A percentile compares a stretch with the other conserved stretches of the same genome.
Evolutionary conservation across 2,113 vertebrate genomes (phyloP).

Genomic region (Cairina moschata): DNA sequence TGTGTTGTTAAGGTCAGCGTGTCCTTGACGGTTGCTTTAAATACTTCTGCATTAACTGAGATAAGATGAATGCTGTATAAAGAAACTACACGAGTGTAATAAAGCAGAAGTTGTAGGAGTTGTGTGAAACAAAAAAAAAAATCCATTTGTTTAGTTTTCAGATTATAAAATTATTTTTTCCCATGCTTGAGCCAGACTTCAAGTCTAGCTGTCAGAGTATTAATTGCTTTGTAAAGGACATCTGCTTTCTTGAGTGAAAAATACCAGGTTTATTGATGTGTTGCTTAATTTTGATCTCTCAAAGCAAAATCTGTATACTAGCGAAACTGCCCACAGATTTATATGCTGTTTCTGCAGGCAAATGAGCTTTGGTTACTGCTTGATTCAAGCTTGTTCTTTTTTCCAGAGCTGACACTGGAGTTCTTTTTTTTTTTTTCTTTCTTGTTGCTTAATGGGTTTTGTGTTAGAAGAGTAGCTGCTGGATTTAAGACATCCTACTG

Average conservation of each 20-base stretch:
- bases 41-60: constrained; percentile 5
- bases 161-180: neutral
- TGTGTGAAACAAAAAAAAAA: neutral
- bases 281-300: neutral
- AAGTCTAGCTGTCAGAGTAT: neutral
- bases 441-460: neutral
- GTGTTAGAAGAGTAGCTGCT: neutral
- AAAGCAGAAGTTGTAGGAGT: constrained; percentile 10
- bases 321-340: neutral
- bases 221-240: neutral
- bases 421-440: neutral
- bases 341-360: neutral
- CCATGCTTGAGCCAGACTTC: neutral
- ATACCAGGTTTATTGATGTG: fast-evolving
- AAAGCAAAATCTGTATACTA: neutral
- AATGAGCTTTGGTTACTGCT: neutral
- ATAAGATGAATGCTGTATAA: neutral
- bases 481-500: neutral
- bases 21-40: constrained; percentile 8
- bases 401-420: neutral
- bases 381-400: neutral
- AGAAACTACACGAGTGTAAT: neutral
- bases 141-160: neutral
- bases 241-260: neutral
- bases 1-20: neutral